Evolutionary conservation across 2,888 invertebrate species (phyloP), one percentile per base, ranked within the genome.

Genomic region (Mermis nigrescens): DNA sequence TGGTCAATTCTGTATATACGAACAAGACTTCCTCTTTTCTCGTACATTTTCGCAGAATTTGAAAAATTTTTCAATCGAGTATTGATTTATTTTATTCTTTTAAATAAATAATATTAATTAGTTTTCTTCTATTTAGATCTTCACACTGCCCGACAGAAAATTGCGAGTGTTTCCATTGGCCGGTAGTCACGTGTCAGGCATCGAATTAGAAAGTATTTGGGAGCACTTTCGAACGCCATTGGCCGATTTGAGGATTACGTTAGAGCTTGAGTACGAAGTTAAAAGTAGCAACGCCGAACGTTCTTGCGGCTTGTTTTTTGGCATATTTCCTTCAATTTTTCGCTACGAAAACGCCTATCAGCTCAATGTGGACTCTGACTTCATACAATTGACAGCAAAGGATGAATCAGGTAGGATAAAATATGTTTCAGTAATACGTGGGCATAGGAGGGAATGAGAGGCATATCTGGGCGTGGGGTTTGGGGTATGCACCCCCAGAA

Each of bases 321-420:
- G 58, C 52, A 53, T 58, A 26, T 52, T 53, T n/a, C 4, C 7
- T 7, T 29, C 27, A 29, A 29, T 19, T 29, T 53, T 53, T 53
- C 27, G 22, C 4, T 12, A 29, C 4, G 29, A 27, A 76, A 48
- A 70, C 72, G 46, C 66, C 70, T 19, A 76, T 77, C 58, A 74
- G 77, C 29, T 80, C 80, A 68, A 76, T 78, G 64, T 70, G 80
- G 12, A 77, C 77, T 58, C 73, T 79, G 62, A 74, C 76, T 56
- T 76, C 76, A 75, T 79, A 24, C 74, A 76, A 67, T 74, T 80
- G n/a, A 73, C 77, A 58, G 48, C 48, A 7, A 38, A 38, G 38
- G 38, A 38, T n/a, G n/a, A n/a, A n/a, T n/a, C n/a, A n/a, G n/a
- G n/a, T n/a, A n/a, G n/a, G n/a, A n/a, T n/a, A n/a, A n/a, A n/a